phyloP scores from a whole-genome alignment of 2,797 vertebrate species.

The Sebastes jordani region DNA sequence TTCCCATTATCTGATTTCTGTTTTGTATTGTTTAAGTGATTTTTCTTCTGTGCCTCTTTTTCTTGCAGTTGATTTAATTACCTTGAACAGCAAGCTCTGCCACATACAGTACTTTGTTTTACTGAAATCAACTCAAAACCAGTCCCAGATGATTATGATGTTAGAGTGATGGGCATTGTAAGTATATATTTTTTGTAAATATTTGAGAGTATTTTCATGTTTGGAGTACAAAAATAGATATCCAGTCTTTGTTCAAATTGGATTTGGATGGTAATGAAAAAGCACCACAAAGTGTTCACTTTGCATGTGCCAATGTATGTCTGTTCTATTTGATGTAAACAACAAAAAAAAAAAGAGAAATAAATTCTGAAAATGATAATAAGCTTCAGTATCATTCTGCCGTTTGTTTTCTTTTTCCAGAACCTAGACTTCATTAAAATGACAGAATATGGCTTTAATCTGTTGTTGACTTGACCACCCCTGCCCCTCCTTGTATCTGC shows the following conservation, averaged over 20 bases:
- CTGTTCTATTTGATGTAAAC: slow-evolving; percentile 83
- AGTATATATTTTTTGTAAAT: slow-evolving; percentile 81
- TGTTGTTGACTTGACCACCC: slow-evolving; percentile 59
- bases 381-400: slow-evolving; percentile 73
- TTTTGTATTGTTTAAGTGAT: slow-evolving; percentile 78
- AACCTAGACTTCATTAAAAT: slow-evolving; percentile 46
- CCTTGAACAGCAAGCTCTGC: slow-evolving; percentile 72
- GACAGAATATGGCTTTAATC: slow-evolving; percentile 79
- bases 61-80: slow-evolving; percentile 68
- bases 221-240: slow-evolving; percentile 79
- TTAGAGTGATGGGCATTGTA: slow-evolving; percentile 74
- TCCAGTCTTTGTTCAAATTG: slow-evolving; percentile 76
- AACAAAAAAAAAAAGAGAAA: slow-evolving; percentile 58
- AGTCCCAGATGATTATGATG: slow-evolving; percentile 58
- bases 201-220: slow-evolving; percentile 85
- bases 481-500: slow-evolving; percentile 54
- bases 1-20: slow-evolving; percentile 72
- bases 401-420: slow-evolving; percentile 60
- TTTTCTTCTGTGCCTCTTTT: slow-evolving; percentile 76
- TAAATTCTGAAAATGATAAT: slow-evolving; percentile 76
- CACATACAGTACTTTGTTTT: slow-evolving; percentile 66
- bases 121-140: slow-evolving; percentile 51
- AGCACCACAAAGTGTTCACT: slow-evolving; percentile 83
- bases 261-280: slow-evolving; percentile 77
- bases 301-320: slow-evolving; percentile 84